phyloP scores from a whole-genome alignment of 2,113 vertebrate genomes.

The Cichladusa arquata region DNA sequence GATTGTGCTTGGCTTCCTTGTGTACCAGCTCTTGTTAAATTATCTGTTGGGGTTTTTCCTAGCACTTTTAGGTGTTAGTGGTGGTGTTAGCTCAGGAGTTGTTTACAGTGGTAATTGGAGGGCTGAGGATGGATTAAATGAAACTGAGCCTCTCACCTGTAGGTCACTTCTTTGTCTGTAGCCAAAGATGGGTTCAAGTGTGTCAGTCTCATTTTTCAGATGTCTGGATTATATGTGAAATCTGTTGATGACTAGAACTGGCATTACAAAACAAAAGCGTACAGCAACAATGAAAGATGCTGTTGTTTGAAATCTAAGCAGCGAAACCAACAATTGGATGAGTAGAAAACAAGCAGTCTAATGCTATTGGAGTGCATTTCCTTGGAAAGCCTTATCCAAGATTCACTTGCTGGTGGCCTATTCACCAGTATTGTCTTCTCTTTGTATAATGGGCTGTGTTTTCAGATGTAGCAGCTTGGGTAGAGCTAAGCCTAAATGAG shows the following conservation, averaged over 20 bases:
- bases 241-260: background rate
- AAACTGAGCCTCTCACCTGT: background rate
- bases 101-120: background rate
- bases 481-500: conserved; percentile 17
- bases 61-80: background rate
- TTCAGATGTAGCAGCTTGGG: background rate
- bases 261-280: background rate
- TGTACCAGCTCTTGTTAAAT: background rate
- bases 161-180: background rate
- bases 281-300: background rate
- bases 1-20: background rate
- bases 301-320: conserved; percentile 22
- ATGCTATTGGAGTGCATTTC: conserved; percentile 32
- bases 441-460: background rate
- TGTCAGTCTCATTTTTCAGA: background rate
- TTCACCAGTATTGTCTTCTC: conserved; percentile 11
- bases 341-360: background rate
- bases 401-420: conserved; percentile 2
- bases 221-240: background rate
- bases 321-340: background rate
- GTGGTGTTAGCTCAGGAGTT: background rate
- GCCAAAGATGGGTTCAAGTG: background rate
- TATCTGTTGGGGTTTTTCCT: background rate
- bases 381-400: background rate
- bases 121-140: background rate